phyloP scores from a whole-genome alignment of 1,140 invertebrate genomes.

The Caenorhabditis briggsae region DNA sequence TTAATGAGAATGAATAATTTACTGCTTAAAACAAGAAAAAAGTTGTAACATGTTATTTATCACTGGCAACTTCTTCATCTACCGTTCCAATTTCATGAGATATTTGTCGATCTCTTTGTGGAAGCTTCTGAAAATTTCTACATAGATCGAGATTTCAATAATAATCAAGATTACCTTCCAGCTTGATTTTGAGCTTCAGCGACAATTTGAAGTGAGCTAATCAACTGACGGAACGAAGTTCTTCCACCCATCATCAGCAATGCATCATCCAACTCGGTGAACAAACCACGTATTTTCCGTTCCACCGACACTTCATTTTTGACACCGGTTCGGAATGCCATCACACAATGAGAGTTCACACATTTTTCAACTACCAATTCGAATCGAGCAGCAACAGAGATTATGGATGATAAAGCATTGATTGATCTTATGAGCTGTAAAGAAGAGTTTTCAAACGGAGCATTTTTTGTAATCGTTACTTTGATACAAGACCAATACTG shows the following conservation, averaged over 20 bases:
- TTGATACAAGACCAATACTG: conserved; percentile 67
- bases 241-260: conserved; percentile 36
- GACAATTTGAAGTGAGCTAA: conserved; percentile 9
- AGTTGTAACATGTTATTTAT: neutral
- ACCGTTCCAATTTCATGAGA: conserved; percentile 7
- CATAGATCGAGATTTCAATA: neutral
- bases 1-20: neutral
- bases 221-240: conserved; percentile 38
- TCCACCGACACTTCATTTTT: conserved; percentile 56
- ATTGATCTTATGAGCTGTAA: conserved; percentile 63
- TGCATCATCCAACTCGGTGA: conserved; percentile 11
- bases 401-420: conserved; percentile 48
- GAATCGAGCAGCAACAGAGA: conserved; percentile 55
- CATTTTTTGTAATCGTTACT: conserved; percentile 1
- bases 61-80: neutral
- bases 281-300: conserved; percentile 56
- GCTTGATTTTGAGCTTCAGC: conserved; percentile 20
- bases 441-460: neutral
- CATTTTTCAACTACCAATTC: conserved; percentile 64
- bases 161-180: conserved; percentile 16
- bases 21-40: too few species aligned
- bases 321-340: conserved; percentile 33
- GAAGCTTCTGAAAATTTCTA: conserved; percentile 20
- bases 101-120: conserved; percentile 41
- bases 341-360: conserved; percentile 53